Evolutionary conservation across 1,140 invertebrate genomes (phyloP), one percentile per base, ranked within the genome.

Genomic region (Alviniconcha marisindica): DNA sequence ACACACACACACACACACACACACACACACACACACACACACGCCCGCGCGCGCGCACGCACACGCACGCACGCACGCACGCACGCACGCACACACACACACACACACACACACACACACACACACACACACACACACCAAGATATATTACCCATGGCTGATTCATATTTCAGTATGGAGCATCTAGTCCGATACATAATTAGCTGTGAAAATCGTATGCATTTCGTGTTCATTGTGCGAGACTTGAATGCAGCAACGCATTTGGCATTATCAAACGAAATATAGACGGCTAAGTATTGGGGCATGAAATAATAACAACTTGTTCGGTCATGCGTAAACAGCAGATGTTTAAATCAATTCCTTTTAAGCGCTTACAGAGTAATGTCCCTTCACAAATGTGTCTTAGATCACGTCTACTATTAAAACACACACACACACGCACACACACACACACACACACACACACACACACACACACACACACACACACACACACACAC

Each of bases 21-120:
- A 66, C 60, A 3, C 60, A 66, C 60, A 66, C 60, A 66, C 60
- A 66, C 60, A 66, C 60, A 66, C 60, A 66, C 60, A 66, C 60
- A 66, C 60, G 28, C 60, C 15, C 60, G 28, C 60, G 28, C 60
- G 28, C 60, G 28, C 60, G n/a, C 60, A 31, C 60, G n/a, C 60
- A 31, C 60, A 31, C 60, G n/a, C 60, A 31, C 60, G n/a, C 31
- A 66, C 60, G 3, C 60, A 66, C 5, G 14, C 66, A 71, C 28
- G 12, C 38, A 71, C 31, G 14, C 33, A 71, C 7, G 0, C 66
- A 71, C 66, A 38, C 66, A 71, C 66, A 38, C 66, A 71, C 66
- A 38, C 66, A 40, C 66, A 7, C 66, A 40, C 66, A 7, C 66
- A 40, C 66, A 7, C 66, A 40, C 66, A 7, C 38, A 71, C 66